Conservation (phyloP, 2,113 vertebrate genomes). For the Thunnus maccoyii region DNA sequence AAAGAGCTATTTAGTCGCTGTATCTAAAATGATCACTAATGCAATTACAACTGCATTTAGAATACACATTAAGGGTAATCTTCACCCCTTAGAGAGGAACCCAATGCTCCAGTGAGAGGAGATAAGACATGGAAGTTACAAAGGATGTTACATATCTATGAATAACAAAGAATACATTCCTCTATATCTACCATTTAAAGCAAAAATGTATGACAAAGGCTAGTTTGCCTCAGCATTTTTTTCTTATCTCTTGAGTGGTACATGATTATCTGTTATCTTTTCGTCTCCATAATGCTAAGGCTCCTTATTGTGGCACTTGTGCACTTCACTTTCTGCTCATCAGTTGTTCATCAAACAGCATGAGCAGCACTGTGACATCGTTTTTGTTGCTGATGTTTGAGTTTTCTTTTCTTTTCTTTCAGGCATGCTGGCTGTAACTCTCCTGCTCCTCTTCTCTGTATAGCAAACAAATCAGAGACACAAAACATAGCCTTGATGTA, state of each 20-base stretch:
- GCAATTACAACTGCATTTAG: constrained; percentile 84
- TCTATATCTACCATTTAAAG: constrained; percentile 26
- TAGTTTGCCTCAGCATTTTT: constrained; percentile 8
- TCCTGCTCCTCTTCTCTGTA: neutral
- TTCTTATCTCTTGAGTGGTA: constrained; percentile 24
- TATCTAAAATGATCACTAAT: constrained; percentile 83
- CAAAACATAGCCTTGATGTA: constrained; percentile 49
- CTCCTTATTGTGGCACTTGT: neutral
- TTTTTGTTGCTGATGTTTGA: constrained; percentile 29
- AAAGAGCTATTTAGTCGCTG: constrained; percentile 82
- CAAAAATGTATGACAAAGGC: constrained; percentile 27
- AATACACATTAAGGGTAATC: constrained; percentile 75
- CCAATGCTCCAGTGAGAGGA: constrained; percentile 58
- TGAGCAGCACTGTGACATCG: neutral
- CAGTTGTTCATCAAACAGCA: constrained; percentile 27
- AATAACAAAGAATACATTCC: constrained; percentile 39
- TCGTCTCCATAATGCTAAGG: neutral
- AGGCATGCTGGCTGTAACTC: neutral
- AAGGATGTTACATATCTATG: constrained; percentile 41
- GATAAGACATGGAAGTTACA: constrained; percentile 67
- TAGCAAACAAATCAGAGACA: constrained; percentile 35
- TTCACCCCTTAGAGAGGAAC: constrained; percentile 69
- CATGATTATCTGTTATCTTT: constrained; percentile 16
- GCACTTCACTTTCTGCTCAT: neutral
- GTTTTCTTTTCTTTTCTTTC: constrained; percentile 23